Evolutionary conservation across 2,797 vertebrate genomes (phyloP).

Genomic region (Phalanger gymnotis): DNA sequence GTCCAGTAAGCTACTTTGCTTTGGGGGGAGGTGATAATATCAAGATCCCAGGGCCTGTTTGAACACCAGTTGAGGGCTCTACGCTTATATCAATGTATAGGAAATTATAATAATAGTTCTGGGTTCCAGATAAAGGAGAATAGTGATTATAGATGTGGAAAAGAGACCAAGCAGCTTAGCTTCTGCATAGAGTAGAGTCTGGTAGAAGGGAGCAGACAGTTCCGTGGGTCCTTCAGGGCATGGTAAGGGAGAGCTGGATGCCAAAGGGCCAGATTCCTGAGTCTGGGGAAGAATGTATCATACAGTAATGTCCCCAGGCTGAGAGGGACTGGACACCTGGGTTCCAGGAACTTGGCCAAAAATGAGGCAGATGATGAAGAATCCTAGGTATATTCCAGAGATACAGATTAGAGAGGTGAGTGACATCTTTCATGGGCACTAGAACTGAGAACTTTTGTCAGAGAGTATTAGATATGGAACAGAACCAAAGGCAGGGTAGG

Average conservation of each 20-base stretch:
- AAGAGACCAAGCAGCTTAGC: neutral
- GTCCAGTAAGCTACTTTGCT: neutral
- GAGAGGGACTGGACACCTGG: slow-evolving; percentile 4
- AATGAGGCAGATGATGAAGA: slow-evolving; percentile 24
- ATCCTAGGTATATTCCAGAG: neutral
- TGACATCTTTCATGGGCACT: neutral
- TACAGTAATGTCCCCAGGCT: neutral
- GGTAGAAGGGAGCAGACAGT: neutral
- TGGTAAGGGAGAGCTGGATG: neutral
- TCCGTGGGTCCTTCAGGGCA: neutral
- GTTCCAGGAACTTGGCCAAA: slow-evolving; percentile 38
- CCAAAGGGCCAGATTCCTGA: neutral
- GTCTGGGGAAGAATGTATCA: neutral
- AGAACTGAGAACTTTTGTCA: neutral
- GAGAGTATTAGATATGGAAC: neutral
- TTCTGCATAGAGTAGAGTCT: neutral
- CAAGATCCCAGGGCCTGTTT: neutral
- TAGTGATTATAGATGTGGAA: neutral
- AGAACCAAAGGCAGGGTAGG: neutral
- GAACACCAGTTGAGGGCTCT: neutral
- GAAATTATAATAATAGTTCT: neutral
- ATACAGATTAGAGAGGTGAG: neutral
- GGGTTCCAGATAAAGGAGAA: neutral
- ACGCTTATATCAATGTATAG: neutral
- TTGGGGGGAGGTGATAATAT: neutral